Base-by-base conservation (phyloP, 2,888 invertebrate genomes). In the Orthosia gothica region DNA sequence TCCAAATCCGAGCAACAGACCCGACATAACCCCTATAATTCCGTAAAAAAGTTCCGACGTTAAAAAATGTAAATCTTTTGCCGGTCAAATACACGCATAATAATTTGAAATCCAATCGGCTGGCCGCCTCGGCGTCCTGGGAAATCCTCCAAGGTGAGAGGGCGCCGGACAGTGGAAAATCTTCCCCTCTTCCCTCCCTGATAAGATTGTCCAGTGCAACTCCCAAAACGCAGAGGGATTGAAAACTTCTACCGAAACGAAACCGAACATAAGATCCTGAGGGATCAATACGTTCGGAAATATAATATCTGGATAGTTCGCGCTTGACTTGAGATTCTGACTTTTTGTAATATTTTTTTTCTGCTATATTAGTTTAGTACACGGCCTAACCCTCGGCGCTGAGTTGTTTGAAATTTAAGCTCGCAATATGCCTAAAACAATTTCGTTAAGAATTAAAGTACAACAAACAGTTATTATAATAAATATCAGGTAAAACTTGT, bases 181-280 rank as follows among this genome's bases (percentile, higher is more conserved):
- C 94, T 94, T 93, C 89, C 93, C 93, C 92, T 91, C 92, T 90
- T 89, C 87, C 92, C 91, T 89, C 92, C 91, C 92, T 95, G 96
- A 96, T 96, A 96, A 96, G 95, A 96, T 96, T 96, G 96, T 96
- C 96, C 95, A 95, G 94, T 95, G 95, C 95, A 95, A 95, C 94
- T 96, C 96, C 96, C 96, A 92, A 91, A 95, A 95, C 95, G 93
- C 96, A 93, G 93, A 96, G 96, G 96, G 96, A 95, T 96, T 95
- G 95, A 94, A 96, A 96, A 96, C 92, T 96, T 96, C 92, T 88
- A 92, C 93, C 92, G 95, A 94, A 95, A 94, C 94, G 95, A 94
- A 95, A 95, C 95, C 93, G 94, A 94, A 94, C 95, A 94, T 91
- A 91, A 84, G 86, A 93, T 95, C 96, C 95, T 94, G 49, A 67